Conservation (phyloP, 2,888 invertebrate genomes). For the Drosophila nr. perissopoda region DNA sequence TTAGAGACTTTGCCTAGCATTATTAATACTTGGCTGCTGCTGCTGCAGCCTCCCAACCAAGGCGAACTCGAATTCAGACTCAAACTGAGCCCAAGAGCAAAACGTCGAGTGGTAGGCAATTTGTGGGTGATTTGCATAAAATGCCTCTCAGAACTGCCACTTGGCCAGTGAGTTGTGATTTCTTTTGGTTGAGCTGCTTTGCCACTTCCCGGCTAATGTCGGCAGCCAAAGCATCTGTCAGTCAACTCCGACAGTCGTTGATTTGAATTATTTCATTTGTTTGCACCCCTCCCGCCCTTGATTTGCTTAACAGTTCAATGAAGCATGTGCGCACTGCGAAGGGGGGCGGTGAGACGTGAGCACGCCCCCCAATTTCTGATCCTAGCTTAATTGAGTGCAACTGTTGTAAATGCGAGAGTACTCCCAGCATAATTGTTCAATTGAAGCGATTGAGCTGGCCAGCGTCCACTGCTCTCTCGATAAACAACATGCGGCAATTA, state of each 20-base stretch:
- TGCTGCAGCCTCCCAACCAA: conserved; percentile 17
- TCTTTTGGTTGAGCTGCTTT: conserved; percentile 35
- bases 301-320: conserved; percentile 54
- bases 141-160: conserved; percentile 29
- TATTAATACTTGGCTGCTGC: conserved; percentile 73
- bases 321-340: conserved; percentile 29
- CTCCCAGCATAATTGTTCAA: conserved; percentile 68
- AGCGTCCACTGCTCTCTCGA: conserved; percentile 15
- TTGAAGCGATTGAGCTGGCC: conserved; percentile 63
- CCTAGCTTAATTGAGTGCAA: conserved; percentile 71
- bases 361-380: background rate
- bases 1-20: conserved; percentile 66
- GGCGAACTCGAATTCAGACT: background rate
- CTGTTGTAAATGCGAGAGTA: conserved; percentile 30
- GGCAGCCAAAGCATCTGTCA: background rate
- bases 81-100: background rate
- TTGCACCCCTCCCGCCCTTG: conserved; percentile 34
- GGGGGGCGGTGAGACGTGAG: background rate
- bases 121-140: conserved; percentile 77
- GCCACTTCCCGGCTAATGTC: conserved; percentile 30
- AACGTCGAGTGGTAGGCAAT: conserved; percentile 51
- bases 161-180: conserved; percentile 41
- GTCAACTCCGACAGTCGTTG: conserved; percentile 27
- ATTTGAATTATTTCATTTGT: conserved; percentile 63
- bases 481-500: conserved; percentile 72